Conservation (phyloP, 2,797 vertebrate species). For the Momotus momota region DNA sequence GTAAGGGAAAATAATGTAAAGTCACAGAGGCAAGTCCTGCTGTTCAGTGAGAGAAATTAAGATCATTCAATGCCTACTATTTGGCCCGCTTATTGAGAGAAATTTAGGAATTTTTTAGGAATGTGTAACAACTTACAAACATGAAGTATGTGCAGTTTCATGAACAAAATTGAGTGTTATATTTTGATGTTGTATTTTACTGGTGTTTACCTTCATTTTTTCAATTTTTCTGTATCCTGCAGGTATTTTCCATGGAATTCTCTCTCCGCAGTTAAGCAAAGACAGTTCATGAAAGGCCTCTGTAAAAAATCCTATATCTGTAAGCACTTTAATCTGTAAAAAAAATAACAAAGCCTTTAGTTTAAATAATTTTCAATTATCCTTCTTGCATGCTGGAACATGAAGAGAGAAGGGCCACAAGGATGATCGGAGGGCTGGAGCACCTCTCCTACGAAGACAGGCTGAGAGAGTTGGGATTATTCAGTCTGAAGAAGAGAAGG, state of each 20-base stretch:
- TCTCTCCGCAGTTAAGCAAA: slow-evolving; percentile 81
- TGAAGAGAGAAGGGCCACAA: no score
- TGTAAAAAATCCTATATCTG: slow-evolving; percentile 86
- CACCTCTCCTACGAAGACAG: no score
- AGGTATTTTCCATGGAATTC: slow-evolving; percentile 76
- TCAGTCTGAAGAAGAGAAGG: no score
- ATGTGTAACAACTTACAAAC: background rate
- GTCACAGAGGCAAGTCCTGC: background rate
- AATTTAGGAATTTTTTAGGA: background rate
- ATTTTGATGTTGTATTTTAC: background rate
- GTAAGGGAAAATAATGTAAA: background rate
- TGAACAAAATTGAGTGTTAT: background rate
- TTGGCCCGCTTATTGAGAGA: background rate
- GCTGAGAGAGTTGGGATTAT: no score
- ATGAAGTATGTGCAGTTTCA: background rate
- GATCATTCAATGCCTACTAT: background rate
- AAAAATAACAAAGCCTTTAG: background rate
- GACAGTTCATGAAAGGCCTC: slow-evolving; percentile 86
- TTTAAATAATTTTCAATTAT: background rate
- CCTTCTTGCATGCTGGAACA: background rate
- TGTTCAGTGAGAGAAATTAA: background rate
- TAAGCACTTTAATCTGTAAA: slow-evolving; percentile 87
- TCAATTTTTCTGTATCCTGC: slow-evolving; percentile 65
- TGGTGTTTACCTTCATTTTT: slow-evolving; percentile 71
- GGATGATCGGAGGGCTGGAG: no score